Evolutionary conservation across 2,113 vertebrate genomes (phyloP).

Genomic region (Ceyx margarethae): DNA sequence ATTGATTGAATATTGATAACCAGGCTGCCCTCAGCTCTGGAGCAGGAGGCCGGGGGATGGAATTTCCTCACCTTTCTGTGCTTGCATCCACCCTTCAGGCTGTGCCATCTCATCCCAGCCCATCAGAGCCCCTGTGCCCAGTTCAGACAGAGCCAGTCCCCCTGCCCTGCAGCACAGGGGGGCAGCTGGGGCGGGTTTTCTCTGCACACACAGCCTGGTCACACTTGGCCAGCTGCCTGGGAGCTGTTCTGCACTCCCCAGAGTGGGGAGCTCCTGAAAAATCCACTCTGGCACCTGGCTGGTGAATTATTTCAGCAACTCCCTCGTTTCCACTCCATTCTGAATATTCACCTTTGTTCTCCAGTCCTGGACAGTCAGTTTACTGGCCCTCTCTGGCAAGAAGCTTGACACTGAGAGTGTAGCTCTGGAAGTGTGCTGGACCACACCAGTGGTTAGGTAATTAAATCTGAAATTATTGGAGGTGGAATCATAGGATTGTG

Average conservation of each 20-base stretch:
- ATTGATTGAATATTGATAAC: neutral
- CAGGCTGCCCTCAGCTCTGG: neutral
- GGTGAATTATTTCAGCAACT: slow-evolving; percentile 38
- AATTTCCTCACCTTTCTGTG: neutral
- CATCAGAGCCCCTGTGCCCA: neutral
- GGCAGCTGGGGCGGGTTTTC: neutral
- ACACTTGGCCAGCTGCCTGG: slow-evolving; percentile 63
- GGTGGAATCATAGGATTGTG: neutral
- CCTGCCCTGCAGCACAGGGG: neutral
- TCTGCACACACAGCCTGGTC: neutral
- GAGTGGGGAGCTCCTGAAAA: slow-evolving; percentile 49
- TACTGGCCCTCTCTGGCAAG: slow-evolving; percentile 19
- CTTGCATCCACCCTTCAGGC: neutral
- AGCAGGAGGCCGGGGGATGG: neutral
- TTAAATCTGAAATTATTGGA: neutral
- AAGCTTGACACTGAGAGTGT: neutral
- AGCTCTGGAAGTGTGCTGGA: neutral
- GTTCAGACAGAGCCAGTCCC: neutral
- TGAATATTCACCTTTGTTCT: slow-evolving; percentile 61
- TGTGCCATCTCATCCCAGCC: neutral
- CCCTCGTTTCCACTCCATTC: slow-evolving; percentile 40
- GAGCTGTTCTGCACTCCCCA: slow-evolving; percentile 45
- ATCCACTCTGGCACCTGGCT: neutral
- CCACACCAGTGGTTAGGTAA: slow-evolving; percentile 38
- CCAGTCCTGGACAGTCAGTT: neutral